phyloP scores from a whole-genome alignment of 1,140 invertebrate species.

The Cotesia typhae region DNA sequence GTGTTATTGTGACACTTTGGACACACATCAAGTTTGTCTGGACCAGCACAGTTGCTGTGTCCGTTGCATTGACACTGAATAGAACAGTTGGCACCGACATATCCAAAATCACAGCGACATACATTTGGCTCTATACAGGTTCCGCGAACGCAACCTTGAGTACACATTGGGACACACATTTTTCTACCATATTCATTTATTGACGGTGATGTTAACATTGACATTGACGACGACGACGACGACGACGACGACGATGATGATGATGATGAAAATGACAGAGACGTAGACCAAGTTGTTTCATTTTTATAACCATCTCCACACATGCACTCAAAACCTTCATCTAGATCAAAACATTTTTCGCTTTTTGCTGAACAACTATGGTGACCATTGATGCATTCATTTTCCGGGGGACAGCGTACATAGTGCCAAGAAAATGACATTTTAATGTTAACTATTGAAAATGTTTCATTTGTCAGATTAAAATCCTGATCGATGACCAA shows the following conservation, averaged over 20 bases:
- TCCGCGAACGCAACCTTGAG: slow-evolving; percentile 89
- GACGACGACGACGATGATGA: too few relatives aligned
- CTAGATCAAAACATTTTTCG: slow-evolving; percentile 82
- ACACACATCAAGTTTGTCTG: slow-evolving; percentile 83
- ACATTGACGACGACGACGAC: too few relatives aligned
- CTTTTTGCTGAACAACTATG: slow-evolving; percentile 88
- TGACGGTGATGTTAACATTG: too few relatives aligned
- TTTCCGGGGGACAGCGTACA: slow-evolving; percentile 87
- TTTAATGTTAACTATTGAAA: slow-evolving; percentile 57
- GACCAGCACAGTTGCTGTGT: slow-evolving; percentile 89
- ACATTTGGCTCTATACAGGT: slow-evolving; percentile 84
- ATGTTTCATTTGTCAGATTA: slow-evolving; percentile 60
- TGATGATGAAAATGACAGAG: too few relatives aligned
- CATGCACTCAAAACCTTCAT: slow-evolving; percentile 82
- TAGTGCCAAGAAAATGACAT: slow-evolving; percentile 83
- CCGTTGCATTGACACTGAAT: slow-evolving; percentile 95
- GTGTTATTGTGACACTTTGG: slow-evolving; percentile 92
- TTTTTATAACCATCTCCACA: slow-evolving; percentile 85
- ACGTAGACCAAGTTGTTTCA: slow-evolving; percentile 51
- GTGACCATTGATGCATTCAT: slow-evolving; percentile 92
- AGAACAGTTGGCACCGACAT: slow-evolving; percentile 92
- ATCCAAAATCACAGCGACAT: slow-evolving; percentile 94
- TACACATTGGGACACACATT: slow-evolving; percentile 83
- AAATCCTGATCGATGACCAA: slow-evolving; percentile 44
- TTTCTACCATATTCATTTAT: slow-evolving; percentile 57